Conservation (phyloP, 2,888 invertebrate genomes). For the Leucophora obtusa region DNA sequence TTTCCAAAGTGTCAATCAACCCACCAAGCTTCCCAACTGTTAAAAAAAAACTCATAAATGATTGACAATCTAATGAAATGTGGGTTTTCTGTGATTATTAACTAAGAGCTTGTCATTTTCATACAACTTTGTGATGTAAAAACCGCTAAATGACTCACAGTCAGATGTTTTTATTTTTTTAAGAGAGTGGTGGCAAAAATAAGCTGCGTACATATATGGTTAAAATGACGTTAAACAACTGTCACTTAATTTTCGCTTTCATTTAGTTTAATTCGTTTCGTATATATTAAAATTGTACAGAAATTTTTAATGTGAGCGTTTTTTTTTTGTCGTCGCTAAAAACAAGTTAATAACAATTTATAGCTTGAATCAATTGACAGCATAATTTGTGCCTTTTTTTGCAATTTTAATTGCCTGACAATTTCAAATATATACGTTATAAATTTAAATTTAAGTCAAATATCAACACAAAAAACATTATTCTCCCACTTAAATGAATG, state of each 20-base stretch:
- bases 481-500: conserved; percentile 59
- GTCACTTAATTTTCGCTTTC: conserved; percentile 44
- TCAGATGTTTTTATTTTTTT: not conserved
- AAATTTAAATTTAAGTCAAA: conserved; percentile 64
- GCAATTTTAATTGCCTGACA: conserved; percentile 63
- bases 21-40: not conserved
- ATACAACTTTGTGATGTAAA: conserved; percentile 19
- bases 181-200: conserved; percentile 21
- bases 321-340: not conserved
- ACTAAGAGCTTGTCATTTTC: conserved; percentile 15
- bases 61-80: conserved; percentile 40
- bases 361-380: conserved; percentile 62
- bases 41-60: not conserved
- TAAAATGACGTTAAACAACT: conserved; percentile 40
- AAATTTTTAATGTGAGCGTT: conserved; percentile 6
- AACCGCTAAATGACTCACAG: conserved; percentile 14
- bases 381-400: conserved; percentile 61
- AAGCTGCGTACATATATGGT: conserved; percentile 38
- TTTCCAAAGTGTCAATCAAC: not conserved
- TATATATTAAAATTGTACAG: conserved; percentile 20
- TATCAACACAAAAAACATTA: conserved; percentile 60
- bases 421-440: conserved; percentile 62
- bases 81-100: conserved; percentile 28
- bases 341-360: conserved; percentile 63
- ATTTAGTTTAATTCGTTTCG: conserved; percentile 17